Evolutionary conservation across 2,113 vertebrate genomes (phyloP).

Genomic region (Campylorhamphus procurvoides): DNA sequence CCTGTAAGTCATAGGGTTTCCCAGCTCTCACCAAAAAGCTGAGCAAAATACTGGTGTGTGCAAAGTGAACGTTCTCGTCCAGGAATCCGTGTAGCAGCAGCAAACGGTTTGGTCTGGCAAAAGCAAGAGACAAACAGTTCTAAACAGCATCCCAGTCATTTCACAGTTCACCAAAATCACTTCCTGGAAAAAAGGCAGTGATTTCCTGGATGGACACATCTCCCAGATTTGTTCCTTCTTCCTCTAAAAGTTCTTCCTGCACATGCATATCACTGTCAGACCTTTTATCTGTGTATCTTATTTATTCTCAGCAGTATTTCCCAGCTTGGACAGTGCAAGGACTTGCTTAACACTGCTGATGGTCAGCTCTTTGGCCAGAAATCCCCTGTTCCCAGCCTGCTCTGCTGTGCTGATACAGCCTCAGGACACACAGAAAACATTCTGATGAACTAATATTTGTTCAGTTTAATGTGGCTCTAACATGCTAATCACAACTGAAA

Average conservation of each 20-base stretch:
- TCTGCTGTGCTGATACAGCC: background rate
- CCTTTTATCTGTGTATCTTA: background rate
- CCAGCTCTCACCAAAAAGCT: constrained; percentile 85
- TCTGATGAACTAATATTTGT: background rate
- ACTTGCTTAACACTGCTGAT: background rate
- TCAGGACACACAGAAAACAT: background rate
- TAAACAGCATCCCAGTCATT: background rate
- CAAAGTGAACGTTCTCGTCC: constrained; percentile 87
- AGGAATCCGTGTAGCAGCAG: constrained; percentile 83
- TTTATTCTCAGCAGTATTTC: background rate
- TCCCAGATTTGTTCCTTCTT: background rate
- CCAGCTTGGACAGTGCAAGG: background rate
- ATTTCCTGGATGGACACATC: background rate
- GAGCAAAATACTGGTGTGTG: constrained; percentile 85
- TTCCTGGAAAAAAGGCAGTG: background rate
- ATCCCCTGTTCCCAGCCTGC: background rate
- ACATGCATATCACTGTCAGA: background rate
- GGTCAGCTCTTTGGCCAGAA: background rate
- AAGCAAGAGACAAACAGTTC: constrained; percentile 19
- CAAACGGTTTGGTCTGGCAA: constrained; percentile 80
- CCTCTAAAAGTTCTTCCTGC: background rate
- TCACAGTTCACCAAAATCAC: background rate
- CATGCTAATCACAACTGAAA: background rate
- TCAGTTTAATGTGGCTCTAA: background rate
- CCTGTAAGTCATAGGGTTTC: constrained; percentile 85